Evolutionary conservation across 2,113 vertebrate species (phyloP), one percentile per base, ranked within the genome.

Genomic region (Tragulus kanchil): DNA sequence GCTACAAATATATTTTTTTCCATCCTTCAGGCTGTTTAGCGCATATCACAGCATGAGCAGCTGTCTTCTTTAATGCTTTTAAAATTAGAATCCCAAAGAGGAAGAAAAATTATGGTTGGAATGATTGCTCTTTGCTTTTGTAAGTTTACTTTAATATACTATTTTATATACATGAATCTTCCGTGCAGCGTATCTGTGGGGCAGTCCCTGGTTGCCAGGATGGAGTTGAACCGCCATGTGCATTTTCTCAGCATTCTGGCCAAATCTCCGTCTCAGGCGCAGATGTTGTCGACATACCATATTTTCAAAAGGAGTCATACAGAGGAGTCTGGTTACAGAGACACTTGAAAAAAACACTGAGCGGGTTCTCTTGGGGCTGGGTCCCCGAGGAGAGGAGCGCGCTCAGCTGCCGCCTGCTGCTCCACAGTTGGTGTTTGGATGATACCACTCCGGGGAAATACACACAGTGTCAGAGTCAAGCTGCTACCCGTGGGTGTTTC

Each of bases 1-100:
- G 99, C 98, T 99, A 99, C 98, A 99, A 99, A 99, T 99, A 98
- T 99, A 99, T 99, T 98, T 99, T 98, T 99, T 99, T 98, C 98
- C 97, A 99, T 99, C 98, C 98, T 99, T 98, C 98, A 98, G 98
- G 98, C 98, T 99, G 98, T 99, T 99, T 99, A 99, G 98, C 56
- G 92, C 98, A 92, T 99, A 99, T 99, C 99, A 99, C 98, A 99
- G 99, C 99, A 98, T 98, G 98, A 99, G 98, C 99, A 99, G 98
- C 99, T 99, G 99, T 99, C 99, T 98, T 98, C 98, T 99, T 98
- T 99, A 99, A 99, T 99, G 98, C 99, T 98, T 99, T 99, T 99
- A 99, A 99, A 99, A 99, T 99, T 99, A 99, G 98, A 99, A 99
- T 99, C 98, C 98, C 98, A 98, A 99, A 98, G 98, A 98, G 98